phyloP scores from a whole-genome alignment of 2,797 vertebrate species.

The Sebastes itinus region DNA sequence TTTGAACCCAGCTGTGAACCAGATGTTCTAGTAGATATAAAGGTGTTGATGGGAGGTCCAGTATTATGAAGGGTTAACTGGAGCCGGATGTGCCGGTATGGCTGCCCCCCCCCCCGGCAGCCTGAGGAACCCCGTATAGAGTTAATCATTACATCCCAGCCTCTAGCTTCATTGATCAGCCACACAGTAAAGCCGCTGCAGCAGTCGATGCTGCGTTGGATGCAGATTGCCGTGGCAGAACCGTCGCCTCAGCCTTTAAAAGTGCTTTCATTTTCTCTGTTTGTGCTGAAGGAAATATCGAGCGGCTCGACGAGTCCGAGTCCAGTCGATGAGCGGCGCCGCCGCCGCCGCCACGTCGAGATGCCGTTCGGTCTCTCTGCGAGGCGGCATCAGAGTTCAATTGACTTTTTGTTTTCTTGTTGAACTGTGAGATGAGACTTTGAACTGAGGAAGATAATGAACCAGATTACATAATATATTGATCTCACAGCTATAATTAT shows the following conservation, averaged over 20 bases:
- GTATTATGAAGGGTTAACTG: background rate
- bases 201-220: slow-evolving; percentile 67
- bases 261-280: background rate
- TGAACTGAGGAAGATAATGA: background rate
- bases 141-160: slow-evolving; percentile 80
- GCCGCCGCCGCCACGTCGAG: too few species aligned
- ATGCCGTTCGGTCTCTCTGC: background rate
- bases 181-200: slow-evolving; percentile 40
- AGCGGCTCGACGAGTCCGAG: too few species aligned
- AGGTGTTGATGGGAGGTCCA: too few species aligned
- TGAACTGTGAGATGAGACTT: background rate
- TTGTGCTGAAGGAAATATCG: background rate
- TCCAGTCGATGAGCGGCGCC: too few species aligned
- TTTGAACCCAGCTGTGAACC: too few species aligned
- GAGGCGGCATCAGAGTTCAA: background rate
- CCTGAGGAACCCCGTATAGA: slow-evolving; percentile 72
- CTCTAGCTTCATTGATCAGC: slow-evolving; percentile 78
- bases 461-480: background rate
- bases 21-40: too few species aligned
- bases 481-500: too few species aligned
- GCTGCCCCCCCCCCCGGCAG: slow-evolving; percentile 14
- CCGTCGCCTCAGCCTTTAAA: slow-evolving; percentile 37
- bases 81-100: background rate
- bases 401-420: background rate
- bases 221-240: slow-evolving; percentile 74